Evolutionary conservation across 2,797 vertebrate species (phyloP), one percentile per base, ranked within the genome.

Genomic region (Borostomias antarcticus): DNA sequence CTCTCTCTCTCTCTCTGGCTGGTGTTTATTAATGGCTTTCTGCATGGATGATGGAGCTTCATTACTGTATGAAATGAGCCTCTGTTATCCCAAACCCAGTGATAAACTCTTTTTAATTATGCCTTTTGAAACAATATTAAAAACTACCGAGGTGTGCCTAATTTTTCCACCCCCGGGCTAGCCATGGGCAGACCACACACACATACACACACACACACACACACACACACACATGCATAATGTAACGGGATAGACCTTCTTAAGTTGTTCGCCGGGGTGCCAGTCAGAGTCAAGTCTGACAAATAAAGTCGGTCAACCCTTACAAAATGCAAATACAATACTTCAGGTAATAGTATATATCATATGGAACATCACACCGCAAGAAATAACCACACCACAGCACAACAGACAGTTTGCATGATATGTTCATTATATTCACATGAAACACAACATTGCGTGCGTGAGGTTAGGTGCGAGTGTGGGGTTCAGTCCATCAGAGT

Each of bases 71-170:
- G 40, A 43, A 63, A 58, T 66, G 47, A 74, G 64, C 48, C 45
- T 26, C 62, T 28, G 69, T 76, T 73, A 72, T 79, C 71, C 66
- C 64, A 64, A 69, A 70, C 69, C 61, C 69, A 72, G 71, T 74
- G 74, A 82, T 86, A 81, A 85, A 81, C 62, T 64, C 66, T 81
- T 78, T 81, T 81, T 84, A 86, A 84, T 84, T 85, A 80, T 63
- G 54, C 75, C 52, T 62, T 71, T 76, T 78, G 67, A 81, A 81
- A 84, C 69, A 77, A 77, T 82, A 81, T 79, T 81, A 79, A 81
- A 74, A 81, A 71, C 70, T 76, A 82, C 71, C 75, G 67, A 77
- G 73, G 75, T 82, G 77, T 77, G 70, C 50, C 74, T 74, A 73
- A 77, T 78, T 73, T 64, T 64, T 58, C 50, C 63, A 58, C 23